Evolutionary conservation across 2,797 vertebrate species (phyloP).

Genomic region (Sebastes hopkinsi): DNA sequence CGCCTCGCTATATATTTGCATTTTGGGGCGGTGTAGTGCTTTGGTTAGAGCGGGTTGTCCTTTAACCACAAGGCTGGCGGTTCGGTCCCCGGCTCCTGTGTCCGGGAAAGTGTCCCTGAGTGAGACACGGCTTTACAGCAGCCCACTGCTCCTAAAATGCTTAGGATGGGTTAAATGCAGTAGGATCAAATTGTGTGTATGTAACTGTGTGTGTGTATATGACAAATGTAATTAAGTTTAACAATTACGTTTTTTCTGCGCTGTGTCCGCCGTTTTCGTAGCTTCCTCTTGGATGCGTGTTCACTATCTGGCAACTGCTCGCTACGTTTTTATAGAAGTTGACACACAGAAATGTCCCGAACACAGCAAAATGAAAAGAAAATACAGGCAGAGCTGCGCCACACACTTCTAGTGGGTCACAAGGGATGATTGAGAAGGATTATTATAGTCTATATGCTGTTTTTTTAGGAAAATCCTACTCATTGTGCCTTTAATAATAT

Average conservation of each 20-base stretch:
- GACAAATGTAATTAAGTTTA: no score
- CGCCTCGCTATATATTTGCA: background rate
- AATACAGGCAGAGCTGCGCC: background rate
- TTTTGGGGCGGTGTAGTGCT: background rate
- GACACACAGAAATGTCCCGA: background rate
- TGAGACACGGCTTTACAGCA: no score
- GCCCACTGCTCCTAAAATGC: no score
- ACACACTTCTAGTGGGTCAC: background rate
- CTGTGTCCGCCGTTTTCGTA: fast-evolving
- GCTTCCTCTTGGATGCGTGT: background rate
- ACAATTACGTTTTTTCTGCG: fast-evolving
- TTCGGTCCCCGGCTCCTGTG: no score
- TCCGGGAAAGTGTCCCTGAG: no score
- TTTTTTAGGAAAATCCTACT: background rate
- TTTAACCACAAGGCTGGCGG: no score
- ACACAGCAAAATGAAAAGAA: background rate
- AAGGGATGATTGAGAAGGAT: background rate
- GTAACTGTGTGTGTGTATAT: no score
- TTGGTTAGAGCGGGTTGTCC: no score
- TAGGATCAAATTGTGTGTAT: no score
- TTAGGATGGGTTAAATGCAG: no score
- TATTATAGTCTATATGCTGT: background rate
- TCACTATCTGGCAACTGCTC: background rate
- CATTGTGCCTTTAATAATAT: background rate
- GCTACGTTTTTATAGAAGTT: background rate